phyloP scores from a whole-genome alignment of 1,140 invertebrate species.

The Fopius arisanus region DNA sequence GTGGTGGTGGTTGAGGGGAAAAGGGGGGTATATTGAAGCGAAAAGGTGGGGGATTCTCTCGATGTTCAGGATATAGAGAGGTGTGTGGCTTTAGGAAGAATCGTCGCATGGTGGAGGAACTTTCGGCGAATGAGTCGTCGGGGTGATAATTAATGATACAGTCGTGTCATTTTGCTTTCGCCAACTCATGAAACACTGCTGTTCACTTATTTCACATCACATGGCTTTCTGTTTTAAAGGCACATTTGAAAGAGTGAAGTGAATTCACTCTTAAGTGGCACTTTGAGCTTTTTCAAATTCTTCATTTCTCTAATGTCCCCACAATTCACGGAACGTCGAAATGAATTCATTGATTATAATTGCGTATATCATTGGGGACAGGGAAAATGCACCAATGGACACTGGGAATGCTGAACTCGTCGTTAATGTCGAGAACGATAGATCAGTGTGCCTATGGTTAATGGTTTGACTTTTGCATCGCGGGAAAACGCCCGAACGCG shows the following conservation, averaged over 20 bases:
- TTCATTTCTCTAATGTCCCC: neutral
- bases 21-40: neutral
- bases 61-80: neutral
- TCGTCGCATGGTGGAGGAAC: neutral
- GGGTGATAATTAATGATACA: too few relatives aligned
- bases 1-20: neutral
- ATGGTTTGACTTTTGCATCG: constrained; percentile 38
- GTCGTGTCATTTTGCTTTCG: too few relatives aligned
- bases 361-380: constrained; percentile 3
- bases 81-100: neutral
- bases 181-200: too few relatives aligned
- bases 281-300: neutral
- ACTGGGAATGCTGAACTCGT: constrained; percentile 28
- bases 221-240: too few relatives aligned
- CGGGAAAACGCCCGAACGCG: constrained; percentile 29
- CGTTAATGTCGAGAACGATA: constrained; percentile 36
- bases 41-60: neutral
- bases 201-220: too few relatives aligned
- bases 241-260: too few relatives aligned
- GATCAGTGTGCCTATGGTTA: constrained; percentile 32
- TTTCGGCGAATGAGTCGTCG: too few relatives aligned
- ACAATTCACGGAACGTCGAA: neutral
- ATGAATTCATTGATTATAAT: constrained; percentile 6
- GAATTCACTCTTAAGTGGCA: too few relatives aligned
- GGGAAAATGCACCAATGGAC: neutral